phyloP scores from a whole-genome alignment of 2,888 invertebrate genomes.

The Hirtodrosophila histrioides region DNA sequence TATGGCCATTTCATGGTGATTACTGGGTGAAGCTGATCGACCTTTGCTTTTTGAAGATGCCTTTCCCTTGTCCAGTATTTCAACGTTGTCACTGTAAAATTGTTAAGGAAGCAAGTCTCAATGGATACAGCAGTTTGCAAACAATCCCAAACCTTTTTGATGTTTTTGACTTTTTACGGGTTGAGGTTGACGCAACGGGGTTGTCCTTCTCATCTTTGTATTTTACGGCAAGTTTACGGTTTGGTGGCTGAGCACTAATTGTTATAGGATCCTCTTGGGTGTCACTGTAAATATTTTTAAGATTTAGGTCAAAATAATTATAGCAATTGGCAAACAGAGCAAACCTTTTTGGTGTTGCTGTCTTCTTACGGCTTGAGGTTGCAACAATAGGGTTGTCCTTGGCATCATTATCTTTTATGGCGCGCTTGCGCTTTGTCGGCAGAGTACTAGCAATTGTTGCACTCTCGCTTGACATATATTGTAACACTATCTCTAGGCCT shows the following conservation, averaged over 20 bases:
- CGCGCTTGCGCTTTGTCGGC: constrained; percentile 21
- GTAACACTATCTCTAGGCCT: constrained; percentile 30
- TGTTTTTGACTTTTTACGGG: no score
- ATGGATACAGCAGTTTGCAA: neutral
- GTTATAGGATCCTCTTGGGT: neutral
- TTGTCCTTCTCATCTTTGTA: neutral
- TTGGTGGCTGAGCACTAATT: constrained; percentile 5
- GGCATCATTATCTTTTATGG: neutral
- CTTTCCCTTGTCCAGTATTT: no score
- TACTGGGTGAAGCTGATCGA: neutral
- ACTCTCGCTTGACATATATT: constrained; percentile 35
- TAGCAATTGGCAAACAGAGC: neutral
- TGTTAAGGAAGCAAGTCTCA: no score
- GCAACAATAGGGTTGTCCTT: neutral
- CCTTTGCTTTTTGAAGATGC: neutral
- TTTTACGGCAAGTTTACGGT: constrained; percentile 12
- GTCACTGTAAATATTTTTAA: neutral
- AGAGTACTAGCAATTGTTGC: neutral
- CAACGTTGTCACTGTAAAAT: neutral
- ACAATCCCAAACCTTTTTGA: no score
- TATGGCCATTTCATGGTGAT: no score
- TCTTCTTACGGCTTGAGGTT: neutral
- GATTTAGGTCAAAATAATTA: neutral
- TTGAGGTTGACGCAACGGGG: neutral
- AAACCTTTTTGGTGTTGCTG: no score